Percentiles rank a stretch among this genome's conserved stretches.
Conservation (phyloP, 1,140 invertebrate species). For the Microplitis mediator region DNA sequence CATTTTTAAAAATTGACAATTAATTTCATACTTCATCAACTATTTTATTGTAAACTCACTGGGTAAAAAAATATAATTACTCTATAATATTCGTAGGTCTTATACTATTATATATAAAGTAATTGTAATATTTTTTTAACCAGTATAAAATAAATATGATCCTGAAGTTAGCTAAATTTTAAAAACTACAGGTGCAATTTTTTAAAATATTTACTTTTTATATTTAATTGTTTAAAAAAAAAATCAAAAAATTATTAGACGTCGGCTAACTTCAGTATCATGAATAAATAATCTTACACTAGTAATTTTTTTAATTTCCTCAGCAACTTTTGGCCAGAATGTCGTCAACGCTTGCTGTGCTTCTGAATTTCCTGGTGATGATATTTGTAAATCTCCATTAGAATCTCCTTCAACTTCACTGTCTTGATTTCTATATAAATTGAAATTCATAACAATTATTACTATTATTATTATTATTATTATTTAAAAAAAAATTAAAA, state of each 20-base stretch:
- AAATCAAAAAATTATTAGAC: constrained; percentile 10
- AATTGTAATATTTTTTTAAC: too few relatives aligned
- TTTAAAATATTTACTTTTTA: too few relatives aligned
- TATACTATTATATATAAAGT: too few relatives aligned
- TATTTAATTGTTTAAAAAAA: neutral
- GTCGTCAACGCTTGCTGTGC: constrained; percentile 71
- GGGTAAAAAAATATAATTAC: neutral
- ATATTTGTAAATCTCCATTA: constrained; percentile 56
- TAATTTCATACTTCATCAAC: neutral
- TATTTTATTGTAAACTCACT: neutral
- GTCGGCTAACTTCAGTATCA: neutral
- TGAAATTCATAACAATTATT: constrained; percentile 23
- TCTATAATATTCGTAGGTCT: too few relatives aligned
- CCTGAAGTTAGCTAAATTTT: neutral
- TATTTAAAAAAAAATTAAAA: neutral
- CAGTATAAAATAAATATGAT: too few relatives aligned
- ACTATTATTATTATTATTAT: neutral
- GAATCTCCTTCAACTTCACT: constrained; percentile 61
- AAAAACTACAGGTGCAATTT: constrained; percentile 3
- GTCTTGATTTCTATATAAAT: constrained; percentile 54
- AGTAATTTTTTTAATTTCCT: constrained; percentile 77
- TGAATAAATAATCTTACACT: constrained; percentile 58
- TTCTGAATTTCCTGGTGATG: constrained; percentile 60
- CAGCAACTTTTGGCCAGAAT: constrained; percentile 80
- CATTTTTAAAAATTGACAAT: constrained; percentile 31